phyloP scores from a whole-genome alignment of 2,113 vertebrate genomes.

The Xiphias gladius region DNA sequence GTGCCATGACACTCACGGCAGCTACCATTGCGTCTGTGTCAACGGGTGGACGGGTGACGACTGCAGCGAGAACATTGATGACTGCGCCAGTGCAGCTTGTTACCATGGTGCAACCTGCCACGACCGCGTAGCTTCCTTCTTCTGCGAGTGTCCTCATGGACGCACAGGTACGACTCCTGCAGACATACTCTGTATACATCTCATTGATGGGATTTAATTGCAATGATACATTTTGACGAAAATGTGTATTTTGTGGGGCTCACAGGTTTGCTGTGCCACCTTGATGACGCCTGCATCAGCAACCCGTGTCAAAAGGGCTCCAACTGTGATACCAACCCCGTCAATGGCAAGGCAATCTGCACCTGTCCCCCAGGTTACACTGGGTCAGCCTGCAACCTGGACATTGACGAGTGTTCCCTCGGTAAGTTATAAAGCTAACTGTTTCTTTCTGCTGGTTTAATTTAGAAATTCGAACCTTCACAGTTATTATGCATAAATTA shows the following conservation, averaged over 20 bases:
- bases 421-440: slow-evolving; percentile 79
- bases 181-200: background rate
- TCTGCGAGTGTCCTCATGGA: slow-evolving; percentile 96
- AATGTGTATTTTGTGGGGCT: background rate
- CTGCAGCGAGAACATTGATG: slow-evolving; percentile 97
- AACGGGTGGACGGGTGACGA: slow-evolving; percentile 96
- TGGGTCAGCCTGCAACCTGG: slow-evolving; percentile 94
- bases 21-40: slow-evolving; percentile 94
- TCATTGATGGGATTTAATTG: background rate
- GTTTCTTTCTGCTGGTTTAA: background rate
- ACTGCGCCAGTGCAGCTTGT: slow-evolving; percentile 94
- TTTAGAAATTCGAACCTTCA: background rate
- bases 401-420: slow-evolving; percentile 94
- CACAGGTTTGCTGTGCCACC: slow-evolving; percentile 94
- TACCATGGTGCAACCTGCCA: slow-evolving; percentile 94
- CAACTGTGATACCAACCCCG: slow-evolving; percentile 97
- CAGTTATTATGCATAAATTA: background rate
- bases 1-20: slow-evolving; percentile 93
- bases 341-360: slow-evolving; percentile 97
- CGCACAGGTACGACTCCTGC: slow-evolving; percentile 87
- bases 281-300: slow-evolving; percentile 96
- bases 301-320: slow-evolving; percentile 97
- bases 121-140: slow-evolving; percentile 95
- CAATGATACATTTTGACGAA: background rate
- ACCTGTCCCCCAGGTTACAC: slow-evolving; percentile 95